Evolutionary conservation across 1,140 invertebrate species (phyloP), one percentile per base, ranked within the genome.

Genomic region (Lucilia cuprina): DNA sequence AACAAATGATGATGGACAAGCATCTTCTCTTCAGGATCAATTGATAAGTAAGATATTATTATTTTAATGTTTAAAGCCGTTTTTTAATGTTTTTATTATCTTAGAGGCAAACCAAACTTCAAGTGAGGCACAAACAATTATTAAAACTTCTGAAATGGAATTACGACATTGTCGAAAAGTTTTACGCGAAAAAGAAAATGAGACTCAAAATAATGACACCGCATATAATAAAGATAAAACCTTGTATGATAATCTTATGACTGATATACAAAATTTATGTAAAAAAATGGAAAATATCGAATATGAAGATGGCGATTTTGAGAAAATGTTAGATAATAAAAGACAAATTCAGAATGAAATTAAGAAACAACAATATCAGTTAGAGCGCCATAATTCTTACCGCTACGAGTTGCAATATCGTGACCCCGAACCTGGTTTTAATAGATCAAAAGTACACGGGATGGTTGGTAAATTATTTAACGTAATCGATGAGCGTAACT

Each of bases 11-110:
- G 94, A 94, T 87, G 97, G 97, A 17, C 93, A 95, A 90, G 95
- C 95, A 83, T 94, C 96, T n/a, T 97, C 97, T 7, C 92, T 99
- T 21, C 95, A 97, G 89, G 96, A 98, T 86, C 97, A 98, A 89
- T 92, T 98, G 1, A 98, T 98, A 87, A 94, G 96, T 96, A 90
- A 86, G 89, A 65, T 77, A n/a, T n/a, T n/a, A n/a, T n/a, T n/a
- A n/a, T n/a, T n/a, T n/a, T n/a, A n/a, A n/a, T n/a, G n/a, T n/a
- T 74, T 82, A 70, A 82, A 19, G 82, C 12, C 7, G n/a, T n/a
- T n/a, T 35, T 82, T 21, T 77, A 10, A 47, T 83, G 14, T 83
- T 84, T 83, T 34, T 60, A 65, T 80, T 85, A 41, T 84, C 85
- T 89, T 90, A 96, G 95, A 92, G 89, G 95, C 96, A 0, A 96